Evolutionary conservation across 2,113 vertebrate genomes (phyloP), one percentile per base, ranked within the genome.

Genomic region (Arothron firmamentum): DNA sequence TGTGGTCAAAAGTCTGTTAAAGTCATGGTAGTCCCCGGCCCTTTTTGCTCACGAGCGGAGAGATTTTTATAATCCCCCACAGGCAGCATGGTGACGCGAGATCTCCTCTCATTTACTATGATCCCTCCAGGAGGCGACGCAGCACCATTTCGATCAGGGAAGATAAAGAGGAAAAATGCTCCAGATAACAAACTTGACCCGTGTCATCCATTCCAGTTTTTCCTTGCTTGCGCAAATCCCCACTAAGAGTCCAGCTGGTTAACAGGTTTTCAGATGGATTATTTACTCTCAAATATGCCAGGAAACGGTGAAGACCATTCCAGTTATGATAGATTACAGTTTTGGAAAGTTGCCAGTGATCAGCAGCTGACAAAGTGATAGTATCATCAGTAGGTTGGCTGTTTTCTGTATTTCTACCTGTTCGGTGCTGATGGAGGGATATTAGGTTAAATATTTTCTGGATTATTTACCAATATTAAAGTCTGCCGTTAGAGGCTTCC

Each of bases 61-160:
- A 65, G 65, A 62, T 72, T 78, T 77, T 79, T 19, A 42, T 85
- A 75, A 84, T 81, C 72, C 81, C 34, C 42, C 52, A 52, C 56
- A 60, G 77, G 73, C 71, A 56, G 52, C 48, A 62, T 41, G 0
- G 25, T 34, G 50, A 67, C 55, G 62, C 59, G 56, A 81, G 73
- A 82, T 69, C 60, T 70, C 56, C 72, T 46, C 61, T 74, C 76
- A 76, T 78, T 81, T 77, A 74, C 59, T 80, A 45, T 28, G 58
- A 65, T 77, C 72, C 82, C 78, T 70, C 45, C 72, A 68, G 75
- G 70, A 81, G 58, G 19, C 41, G 69, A 75, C 59, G 63, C 62
- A 47, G 72, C 18, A 67, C 69, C 67, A 63, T 79, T 78, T 75
- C 68, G 67, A 71, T 72, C 77, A 25, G 64, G 45, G 51, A 62